A percentile compares a stretch with the other conserved stretches of the same genome.
phyloP scores from a whole-genome alignment of 2,888 invertebrate species.

The Helobdella robusta region DNA sequence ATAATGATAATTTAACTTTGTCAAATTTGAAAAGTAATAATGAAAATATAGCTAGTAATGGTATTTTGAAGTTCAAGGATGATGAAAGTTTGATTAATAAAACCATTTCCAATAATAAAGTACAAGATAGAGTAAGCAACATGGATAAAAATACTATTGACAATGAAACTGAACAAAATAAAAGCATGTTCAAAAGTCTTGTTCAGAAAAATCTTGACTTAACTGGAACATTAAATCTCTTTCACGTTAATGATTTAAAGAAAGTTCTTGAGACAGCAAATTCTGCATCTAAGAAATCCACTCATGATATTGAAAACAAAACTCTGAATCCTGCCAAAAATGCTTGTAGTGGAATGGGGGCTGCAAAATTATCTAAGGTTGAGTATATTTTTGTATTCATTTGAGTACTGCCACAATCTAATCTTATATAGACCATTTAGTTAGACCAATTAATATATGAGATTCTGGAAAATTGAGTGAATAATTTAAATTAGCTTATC shows the following conservation, averaged over 20 bases:
- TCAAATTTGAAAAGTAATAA: neutral
- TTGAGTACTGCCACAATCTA: too few relatives aligned
- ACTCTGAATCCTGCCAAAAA: neutral
- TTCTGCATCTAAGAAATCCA: neutral
- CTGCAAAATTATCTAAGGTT: neutral
- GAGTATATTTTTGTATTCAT: neutral
- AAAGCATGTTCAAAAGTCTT: neutral
- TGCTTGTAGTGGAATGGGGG: neutral
- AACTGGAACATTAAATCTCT: constrained; percentile 16
- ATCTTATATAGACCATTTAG: too few relatives aligned
- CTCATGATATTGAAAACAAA: neutral
- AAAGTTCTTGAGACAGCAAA: constrained; percentile 27
- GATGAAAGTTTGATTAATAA: neutral
- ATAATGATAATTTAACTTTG: too few relatives aligned
- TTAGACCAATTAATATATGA: too few relatives aligned
- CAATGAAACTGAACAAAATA: neutral
- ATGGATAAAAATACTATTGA: neutral
- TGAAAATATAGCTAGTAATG: neutral
- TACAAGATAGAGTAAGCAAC: neutral
- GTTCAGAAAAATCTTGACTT: constrained; percentile 17
- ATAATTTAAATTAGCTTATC: too few relatives aligned
- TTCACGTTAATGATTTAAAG: constrained; percentile 29
- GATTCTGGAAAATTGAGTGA: too few relatives aligned
- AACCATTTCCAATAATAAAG: too few relatives aligned
- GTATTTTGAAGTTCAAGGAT: too few relatives aligned